Evolutionary conservation across 2,797 vertebrate genomes (phyloP).

Genomic region (Hoplostethus atlanticus): DNA sequence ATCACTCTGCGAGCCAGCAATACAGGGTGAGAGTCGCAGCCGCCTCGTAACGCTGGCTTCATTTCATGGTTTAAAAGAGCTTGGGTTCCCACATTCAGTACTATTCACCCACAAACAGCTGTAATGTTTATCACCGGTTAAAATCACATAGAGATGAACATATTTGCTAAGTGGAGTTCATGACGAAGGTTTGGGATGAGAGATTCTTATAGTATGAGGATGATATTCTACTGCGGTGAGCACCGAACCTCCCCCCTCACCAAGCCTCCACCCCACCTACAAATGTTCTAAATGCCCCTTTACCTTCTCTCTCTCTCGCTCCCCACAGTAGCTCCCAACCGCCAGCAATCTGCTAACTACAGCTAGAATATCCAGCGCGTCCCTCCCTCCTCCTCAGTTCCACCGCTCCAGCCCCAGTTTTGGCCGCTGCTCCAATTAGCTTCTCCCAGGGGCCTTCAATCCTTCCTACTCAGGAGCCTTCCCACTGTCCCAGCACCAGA

Average conservation of each 20-base stretch:
- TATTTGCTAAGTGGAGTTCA: slow-evolving; percentile 7
- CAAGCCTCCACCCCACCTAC: neutral
- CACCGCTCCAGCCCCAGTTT: neutral
- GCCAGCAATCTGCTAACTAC: slow-evolving; percentile 1
- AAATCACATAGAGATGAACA: slow-evolving; percentile 12
- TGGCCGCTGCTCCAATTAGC: slow-evolving; percentile 48
- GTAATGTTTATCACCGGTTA: slow-evolving; percentile 22
- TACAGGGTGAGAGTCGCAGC: slow-evolving; percentile 3
- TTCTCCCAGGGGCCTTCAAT: slow-evolving; percentile 30
- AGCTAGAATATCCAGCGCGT: slow-evolving; percentile 8
- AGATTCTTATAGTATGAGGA: slow-evolving; percentile 1
- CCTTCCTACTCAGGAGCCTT: slow-evolving; percentile 6
- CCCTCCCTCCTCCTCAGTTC: neutral
- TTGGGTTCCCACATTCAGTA: slow-evolving; percentile 12
- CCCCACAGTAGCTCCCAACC: slow-evolving; percentile 10
- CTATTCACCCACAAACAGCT: slow-evolving; percentile 31
- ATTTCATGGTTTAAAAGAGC: neutral
- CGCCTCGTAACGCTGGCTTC: slow-evolving; percentile 28
- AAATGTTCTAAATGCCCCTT: neutral
- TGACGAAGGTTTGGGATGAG: slow-evolving; percentile 7
- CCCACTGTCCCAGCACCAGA: slow-evolving; percentile 2
- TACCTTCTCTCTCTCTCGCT: neutral
- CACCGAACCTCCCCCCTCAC: neutral
- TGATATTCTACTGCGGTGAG: slow-evolving; percentile 4
- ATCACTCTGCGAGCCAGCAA: slow-evolving; percentile 32